Evolutionary conservation across 2,888 invertebrate genomes (phyloP).

Genomic region (Conchocele bisecta): DNA sequence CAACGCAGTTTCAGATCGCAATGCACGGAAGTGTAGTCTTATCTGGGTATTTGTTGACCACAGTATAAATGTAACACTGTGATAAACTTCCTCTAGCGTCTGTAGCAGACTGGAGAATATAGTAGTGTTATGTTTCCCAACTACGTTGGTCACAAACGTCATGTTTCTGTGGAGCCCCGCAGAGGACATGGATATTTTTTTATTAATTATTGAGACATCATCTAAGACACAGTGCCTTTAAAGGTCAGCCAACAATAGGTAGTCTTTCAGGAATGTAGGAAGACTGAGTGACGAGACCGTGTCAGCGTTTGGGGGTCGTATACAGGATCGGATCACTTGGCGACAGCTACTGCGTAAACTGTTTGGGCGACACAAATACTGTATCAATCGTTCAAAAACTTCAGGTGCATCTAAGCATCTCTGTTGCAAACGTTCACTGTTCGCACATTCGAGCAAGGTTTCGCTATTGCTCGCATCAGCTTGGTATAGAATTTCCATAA

Average conservation of each 20-base stretch:
- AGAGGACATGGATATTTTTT: too few relatives aligned
- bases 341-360: conserved; percentile 30
- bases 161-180: too few relatives aligned
- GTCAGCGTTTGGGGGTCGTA: conserved; percentile 17
- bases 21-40: too few relatives aligned
- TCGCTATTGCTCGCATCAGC: conserved; percentile 41
- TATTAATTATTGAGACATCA: too few relatives aligned
- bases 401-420: conserved; percentile 28
- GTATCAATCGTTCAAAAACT: conserved; percentile 26
- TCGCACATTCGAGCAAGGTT: conserved; percentile 11
- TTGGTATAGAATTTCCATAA: conserved; percentile 41
- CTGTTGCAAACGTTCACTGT: conserved; percentile 22
- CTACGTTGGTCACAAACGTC: too few relatives aligned
- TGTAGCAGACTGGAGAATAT: too few relatives aligned
- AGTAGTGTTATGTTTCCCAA: too few relatives aligned
- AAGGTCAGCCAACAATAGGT: conserved; percentile 44
- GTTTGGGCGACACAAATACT: conserved; percentile 24
- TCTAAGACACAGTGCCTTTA: too few relatives aligned
- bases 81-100: too few relatives aligned
- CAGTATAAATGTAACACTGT: too few relatives aligned
- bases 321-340: conserved; percentile 12
- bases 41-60: too few relatives aligned
- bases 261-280: conserved; percentile 37
- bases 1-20: too few relatives aligned
- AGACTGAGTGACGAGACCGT: conserved; percentile 30